Evolutionary conservation across 1,140 invertebrate species (phyloP).

Genomic region (Lasaia peninsularis): DNA sequence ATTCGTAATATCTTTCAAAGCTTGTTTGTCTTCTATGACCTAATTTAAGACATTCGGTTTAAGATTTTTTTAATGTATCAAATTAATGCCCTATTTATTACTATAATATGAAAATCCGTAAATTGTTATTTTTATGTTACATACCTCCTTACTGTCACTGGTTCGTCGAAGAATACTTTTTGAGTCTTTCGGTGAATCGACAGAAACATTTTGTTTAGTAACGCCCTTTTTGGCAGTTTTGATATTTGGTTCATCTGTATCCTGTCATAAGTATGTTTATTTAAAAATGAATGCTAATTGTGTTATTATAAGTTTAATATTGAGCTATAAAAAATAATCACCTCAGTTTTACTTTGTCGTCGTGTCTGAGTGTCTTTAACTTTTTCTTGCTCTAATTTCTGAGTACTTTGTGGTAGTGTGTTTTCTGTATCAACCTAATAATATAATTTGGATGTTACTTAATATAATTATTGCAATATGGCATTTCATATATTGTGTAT

Average conservation of each 20-base stretch:
- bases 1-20: no score
- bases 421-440: slow-evolving; percentile 40
- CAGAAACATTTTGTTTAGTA: slow-evolving; percentile 30
- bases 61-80: no score
- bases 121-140: no score
- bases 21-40: no score
- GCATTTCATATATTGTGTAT: slow-evolving; percentile 17
- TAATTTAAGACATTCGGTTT: no score
- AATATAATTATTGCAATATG: no score
- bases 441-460: neutral
- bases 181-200: slow-evolving; percentile 19
- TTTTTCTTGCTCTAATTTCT: slow-evolving; percentile 41
- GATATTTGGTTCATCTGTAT: slow-evolving; percentile 30
- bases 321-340: slow-evolving; percentile 25
- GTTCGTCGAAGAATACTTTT: no score
- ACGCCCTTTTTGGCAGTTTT: slow-evolving; percentile 23
- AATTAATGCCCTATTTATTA: no score
- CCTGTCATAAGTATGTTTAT: slow-evolving; percentile 32
- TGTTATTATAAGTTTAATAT: neutral
- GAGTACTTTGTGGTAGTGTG: slow-evolving; percentile 45
- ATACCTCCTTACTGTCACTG: no score
- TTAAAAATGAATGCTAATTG: neutral
- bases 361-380: slow-evolving; percentile 29
- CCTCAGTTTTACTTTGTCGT: slow-evolving; percentile 48
- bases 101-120: no score